phyloP scores from a whole-genome alignment of 2,113 vertebrate genomes.

The Perccottus glenii region DNA sequence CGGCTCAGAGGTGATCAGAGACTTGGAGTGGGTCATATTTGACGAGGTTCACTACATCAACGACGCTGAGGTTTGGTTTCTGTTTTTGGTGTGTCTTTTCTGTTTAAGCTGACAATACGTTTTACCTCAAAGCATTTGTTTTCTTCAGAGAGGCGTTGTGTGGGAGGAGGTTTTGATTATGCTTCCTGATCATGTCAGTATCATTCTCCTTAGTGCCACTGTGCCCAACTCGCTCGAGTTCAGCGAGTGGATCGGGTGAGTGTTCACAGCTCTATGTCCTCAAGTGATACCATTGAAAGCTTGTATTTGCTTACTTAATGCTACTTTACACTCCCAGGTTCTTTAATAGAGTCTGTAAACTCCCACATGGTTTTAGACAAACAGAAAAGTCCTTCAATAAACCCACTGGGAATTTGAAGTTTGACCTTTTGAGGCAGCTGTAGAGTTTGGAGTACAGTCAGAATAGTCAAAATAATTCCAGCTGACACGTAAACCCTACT shows the following conservation, averaged over 20 bases:
- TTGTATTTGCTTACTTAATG: no score
- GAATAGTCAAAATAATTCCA: no score
- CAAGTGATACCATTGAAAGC: not conserved
- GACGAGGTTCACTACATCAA: slow-evolving; percentile 96
- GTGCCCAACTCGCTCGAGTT: slow-evolving; percentile 93
- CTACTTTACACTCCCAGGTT: no score
- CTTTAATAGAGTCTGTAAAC: no score
- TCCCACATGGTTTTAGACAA: no score
- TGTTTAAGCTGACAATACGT: not conserved
- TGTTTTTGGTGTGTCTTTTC: not conserved
- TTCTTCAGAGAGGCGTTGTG: slow-evolving; percentile 87
- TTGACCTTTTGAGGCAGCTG: no score
- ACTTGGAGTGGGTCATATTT: slow-evolving; percentile 95
- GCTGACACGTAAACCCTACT: no score
- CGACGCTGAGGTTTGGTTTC: slow-evolving; percentile 83
- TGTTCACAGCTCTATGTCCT: not conserved
- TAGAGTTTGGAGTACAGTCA: no score
- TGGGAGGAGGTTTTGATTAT: slow-evolving; percentile 96
- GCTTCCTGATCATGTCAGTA: slow-evolving; percentile 91
- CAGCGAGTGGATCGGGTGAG: slow-evolving; percentile 92
- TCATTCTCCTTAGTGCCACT: slow-evolving; percentile 91
- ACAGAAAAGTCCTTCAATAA: no score
- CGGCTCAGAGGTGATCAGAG: slow-evolving; percentile 90
- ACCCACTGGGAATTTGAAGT: not conserved
- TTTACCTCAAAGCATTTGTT: slow-evolving; percentile 5